Evolutionary conservation across 2,797 vertebrate species (phyloP), one percentile per base, ranked within the genome.

Genomic region (Philypnodon macrostomus): DNA sequence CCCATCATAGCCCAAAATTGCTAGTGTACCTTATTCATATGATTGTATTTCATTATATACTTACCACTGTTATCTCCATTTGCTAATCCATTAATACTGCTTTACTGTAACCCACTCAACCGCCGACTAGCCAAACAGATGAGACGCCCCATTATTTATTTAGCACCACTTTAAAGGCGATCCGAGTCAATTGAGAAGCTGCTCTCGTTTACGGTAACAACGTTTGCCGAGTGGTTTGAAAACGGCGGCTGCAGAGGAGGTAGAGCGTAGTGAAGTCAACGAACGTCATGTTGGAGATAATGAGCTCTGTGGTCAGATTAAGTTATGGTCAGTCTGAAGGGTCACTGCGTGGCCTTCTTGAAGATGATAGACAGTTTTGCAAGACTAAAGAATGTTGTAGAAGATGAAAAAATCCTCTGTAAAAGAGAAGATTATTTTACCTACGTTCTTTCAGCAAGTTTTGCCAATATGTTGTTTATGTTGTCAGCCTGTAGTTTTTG

Each of bases 131-230:
- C 68, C 75, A 63, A 67, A 71, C 63, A 73, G 70, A 84, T 67
- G 73, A 84, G 81, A 80, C 60, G 57, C 61, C 75, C 73, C 75
- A 84, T 87, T 84, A 85, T 75, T 87, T 85, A 86, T 86, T 85
- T 76, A 83, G 67, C 53, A 78, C 60, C 79, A 84, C 78, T 86
- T 86, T 82, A 73, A 78, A 69, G 68, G 53, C 37, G 73, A 66
- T n/a, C 66, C 52, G 3, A 77, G 80, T 85, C 75, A 73, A 83
- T 74, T 61, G 75, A 81, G 80, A 68, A 61, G 66, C 75, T 14
- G 47, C 58, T 70, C 70, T 73, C 71, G 41, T 75, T 80, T 79
- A 75, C 67, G 58, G 78, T 77, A 81, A 81, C 73, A 75, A 67
- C 79, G 58, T 83, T 81, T 73, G 58, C 73, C 33, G 35, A 58